Percentiles rank a stretch among this genome's conserved stretches.
Conservation (phyloP, 2,888 invertebrate genomes). For the Acanthosepion pharaonis region DNA sequence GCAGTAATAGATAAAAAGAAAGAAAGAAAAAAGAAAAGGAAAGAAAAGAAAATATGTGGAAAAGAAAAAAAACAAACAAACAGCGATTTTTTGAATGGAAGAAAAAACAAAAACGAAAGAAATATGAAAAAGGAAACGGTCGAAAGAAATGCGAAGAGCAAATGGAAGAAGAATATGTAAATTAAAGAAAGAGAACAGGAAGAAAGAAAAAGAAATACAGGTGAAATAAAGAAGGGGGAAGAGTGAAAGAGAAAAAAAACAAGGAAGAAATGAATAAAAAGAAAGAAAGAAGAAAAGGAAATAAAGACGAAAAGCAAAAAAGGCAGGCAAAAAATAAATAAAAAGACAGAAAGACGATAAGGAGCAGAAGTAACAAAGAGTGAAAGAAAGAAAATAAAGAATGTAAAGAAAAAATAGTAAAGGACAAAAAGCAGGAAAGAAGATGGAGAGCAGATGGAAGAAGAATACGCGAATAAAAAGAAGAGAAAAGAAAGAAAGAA, state of each 20-base stretch:
- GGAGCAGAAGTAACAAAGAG: neutral
- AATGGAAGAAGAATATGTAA: no score
- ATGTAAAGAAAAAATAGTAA: neutral
- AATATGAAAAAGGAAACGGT: no score
- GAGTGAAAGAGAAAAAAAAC: no score
- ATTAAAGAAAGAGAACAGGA: no score
- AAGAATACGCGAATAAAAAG: no score
- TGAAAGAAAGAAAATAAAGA: neutral
- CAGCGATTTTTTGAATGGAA: no score
- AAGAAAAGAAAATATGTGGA: neutral
- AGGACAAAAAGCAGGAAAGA: neutral
- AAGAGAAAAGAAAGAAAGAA: no score
- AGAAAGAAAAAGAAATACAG: neutral
- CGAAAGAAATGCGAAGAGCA: no score
- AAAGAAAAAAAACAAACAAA: neutral
- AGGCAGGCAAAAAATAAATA: neutral
- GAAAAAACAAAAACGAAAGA: no score
- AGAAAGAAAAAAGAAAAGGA: neutral
- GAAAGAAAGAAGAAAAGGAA: neutral
- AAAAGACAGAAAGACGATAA: neutral
- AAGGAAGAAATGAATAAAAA: no score
- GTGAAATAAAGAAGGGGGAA: no score
- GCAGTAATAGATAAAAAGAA: neutral
- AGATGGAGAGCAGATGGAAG: no score
- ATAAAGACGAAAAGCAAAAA: neutral